Percentiles rank a stretch among this genome's conserved stretches.
phyloP scores from a whole-genome alignment of 1,140 invertebrate species.

The Euglossa dilemma region DNA sequence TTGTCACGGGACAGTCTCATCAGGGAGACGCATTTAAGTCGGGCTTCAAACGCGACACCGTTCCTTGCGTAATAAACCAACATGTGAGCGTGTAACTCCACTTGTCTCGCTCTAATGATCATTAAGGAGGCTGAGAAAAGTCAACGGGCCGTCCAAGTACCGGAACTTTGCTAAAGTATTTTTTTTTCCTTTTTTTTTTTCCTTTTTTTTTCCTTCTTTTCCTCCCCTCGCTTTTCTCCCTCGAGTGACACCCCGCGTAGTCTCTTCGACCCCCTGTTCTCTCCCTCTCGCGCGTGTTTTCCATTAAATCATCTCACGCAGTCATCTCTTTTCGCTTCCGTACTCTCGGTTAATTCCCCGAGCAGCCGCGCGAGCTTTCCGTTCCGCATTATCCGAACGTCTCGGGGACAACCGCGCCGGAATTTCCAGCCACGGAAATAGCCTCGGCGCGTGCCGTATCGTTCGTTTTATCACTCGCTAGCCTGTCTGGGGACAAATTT shows the following conservation, averaged over 20 bases:
- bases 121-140: constrained; percentile 49
- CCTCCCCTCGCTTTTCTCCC: not conserved
- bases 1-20: not conserved
- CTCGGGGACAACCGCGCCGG: no score
- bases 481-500: not conserved
- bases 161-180: constrained; percentile 6
- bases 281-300: not conserved
- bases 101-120: constrained; percentile 58
- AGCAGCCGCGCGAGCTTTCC: not conserved
- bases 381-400: no score
- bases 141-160: constrained; percentile 12
- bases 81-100: constrained; percentile 14
- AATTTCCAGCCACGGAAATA: no score
- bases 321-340: not conserved
- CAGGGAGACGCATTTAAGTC: not conserved
- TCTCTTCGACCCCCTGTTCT: not conserved
- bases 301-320: not conserved
- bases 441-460: no score
- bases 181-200: no score
- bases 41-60: constrained; percentile 1
- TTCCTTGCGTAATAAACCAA: constrained; percentile 11
- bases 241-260: not conserved
- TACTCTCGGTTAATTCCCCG: not conserved
- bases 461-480: not conserved
- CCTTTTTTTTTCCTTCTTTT: no score